Evolutionary conservation across 2,797 vertebrate genomes (phyloP), one percentile per base, ranked within the genome.

Genomic region (Sphenopsis melanotis): DNA sequence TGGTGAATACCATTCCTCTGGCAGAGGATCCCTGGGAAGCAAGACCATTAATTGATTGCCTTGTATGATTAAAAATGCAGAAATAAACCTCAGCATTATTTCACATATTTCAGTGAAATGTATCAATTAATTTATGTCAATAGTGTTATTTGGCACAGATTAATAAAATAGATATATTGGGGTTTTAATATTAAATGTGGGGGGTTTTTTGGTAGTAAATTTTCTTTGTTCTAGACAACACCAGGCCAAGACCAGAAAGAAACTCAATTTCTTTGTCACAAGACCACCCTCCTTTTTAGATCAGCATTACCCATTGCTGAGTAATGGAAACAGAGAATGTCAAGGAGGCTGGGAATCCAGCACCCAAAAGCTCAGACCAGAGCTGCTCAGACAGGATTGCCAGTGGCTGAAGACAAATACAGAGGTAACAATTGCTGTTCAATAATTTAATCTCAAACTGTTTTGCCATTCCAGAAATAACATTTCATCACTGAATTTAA

Each of bases 1-100:
- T 75, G 50, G 69, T 94, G 92, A 93, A 93, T 66, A 89, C 52
- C 42, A 72, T 72, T 95, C 50, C n/a, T 89, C 82, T 75, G 79
- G 57, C 68, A 89, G 50, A 91, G 49, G 9, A 92, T 80, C 64
- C 41, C 85, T 56, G 15, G 83, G 78, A 92, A 89, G 59, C 8
- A 59, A 20, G 47, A 59, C 53, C 56, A 49, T 83, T 91, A 95
- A 93, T 83, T 92, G 89, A 94, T 92, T 71, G 65, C 34, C 69
- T 55, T n/a, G 13, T 32, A 41, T 32, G 22, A 92, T 75, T 95
- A 89, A 91, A 94, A 91, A 90, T 63, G 22, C 17, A 88, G 65
- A 89, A 87, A 86, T 29, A 81, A 89, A 63, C 20, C 19, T 56
- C 52, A 76, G 42, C 29, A 81, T 68, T 72, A 52, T 78, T 83